Base-by-base conservation (phyloP, 2,888 invertebrate species). In the Platycnemis pennipes region DNA sequence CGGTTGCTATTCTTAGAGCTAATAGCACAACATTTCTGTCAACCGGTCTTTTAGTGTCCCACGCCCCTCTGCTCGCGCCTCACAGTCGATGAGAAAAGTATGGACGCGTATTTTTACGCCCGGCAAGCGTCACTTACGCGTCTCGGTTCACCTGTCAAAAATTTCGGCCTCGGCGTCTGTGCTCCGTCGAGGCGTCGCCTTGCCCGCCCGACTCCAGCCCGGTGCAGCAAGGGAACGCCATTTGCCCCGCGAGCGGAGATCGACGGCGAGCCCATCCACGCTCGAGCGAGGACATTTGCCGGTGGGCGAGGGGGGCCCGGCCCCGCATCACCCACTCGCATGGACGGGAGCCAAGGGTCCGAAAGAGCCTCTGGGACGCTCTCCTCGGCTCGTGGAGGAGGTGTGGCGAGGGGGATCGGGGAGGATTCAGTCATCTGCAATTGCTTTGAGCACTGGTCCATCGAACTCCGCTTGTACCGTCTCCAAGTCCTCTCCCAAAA, bases 21-120 rank as follows among this genome's bases (percentile, higher is more conserved):
- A 77, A 77, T 77, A 77, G 77, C 77, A 37, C 77, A 77, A 77
- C 77, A 77, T 77, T 77, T 77, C 77, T 37, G 77, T 77, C 77
- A 77, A 77, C 77, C 77, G 37, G 77, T 77, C 77, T 37, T 77
- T 77, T 77, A 77, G 77, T 77, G 77, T 77, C 8, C 16, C 37
- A 13, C 77, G 13, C 77, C 77, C 77, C 77, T 26, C 11, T 31
- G 7, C 69, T 37, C 69, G 49, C 49, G 13, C 49, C 49, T 3
- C 37, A 49, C 22, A 8, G 77, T 26, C 77, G 77, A 77, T 77
- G 77, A 77, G 77, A 37, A 77, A 77, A 37, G 77, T 37, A 77
- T 77, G 77, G 77, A 3, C 37, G 77, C 77, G 77, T 77, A 77
- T 77, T 77, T 77, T 77, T 77, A 77, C 77, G 77, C 77, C 11